phyloP scores from a whole-genome alignment of 2,888 invertebrate genomes.

The Lissocephala sabroskyi region DNA sequence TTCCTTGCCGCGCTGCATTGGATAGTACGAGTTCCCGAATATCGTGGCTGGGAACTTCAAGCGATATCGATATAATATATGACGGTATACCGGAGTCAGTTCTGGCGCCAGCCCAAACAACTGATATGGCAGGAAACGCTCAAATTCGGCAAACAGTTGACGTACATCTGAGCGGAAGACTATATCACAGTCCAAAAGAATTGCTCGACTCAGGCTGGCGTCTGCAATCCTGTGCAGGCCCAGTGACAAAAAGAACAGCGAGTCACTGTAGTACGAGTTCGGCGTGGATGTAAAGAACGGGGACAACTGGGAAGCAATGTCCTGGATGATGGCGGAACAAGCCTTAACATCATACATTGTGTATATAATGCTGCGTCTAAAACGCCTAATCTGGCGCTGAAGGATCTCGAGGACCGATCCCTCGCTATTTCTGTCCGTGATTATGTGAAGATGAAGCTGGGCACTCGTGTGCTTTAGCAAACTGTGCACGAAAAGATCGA shows the following conservation, averaged over 20 bases:
- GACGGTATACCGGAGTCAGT: slow-evolving; percentile 84
- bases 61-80: slow-evolving; percentile 81
- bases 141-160: slow-evolving; percentile 79
- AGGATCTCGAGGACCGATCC: slow-evolving; percentile 74
- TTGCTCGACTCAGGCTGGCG: slow-evolving; percentile 75
- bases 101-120: slow-evolving; percentile 83
- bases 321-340: slow-evolving; percentile 76
- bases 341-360: slow-evolving; percentile 78
- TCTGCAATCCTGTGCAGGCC: slow-evolving; percentile 82
- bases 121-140: slow-evolving; percentile 76
- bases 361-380: slow-evolving; percentile 73
- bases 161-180: slow-evolving; percentile 81
- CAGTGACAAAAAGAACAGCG: slow-evolving; percentile 84
- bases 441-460: slow-evolving; percentile 76
- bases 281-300: slow-evolving; percentile 81
- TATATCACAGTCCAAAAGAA: slow-evolving; percentile 85
- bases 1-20: slow-evolving; percentile 49
- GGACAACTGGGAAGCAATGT: slow-evolving; percentile 79
- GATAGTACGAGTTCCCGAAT: slow-evolving; percentile 74
- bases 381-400: slow-evolving; percentile 63
- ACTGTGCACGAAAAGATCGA: slow-evolving; percentile 69
- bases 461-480: slow-evolving; percentile 70
- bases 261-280: slow-evolving; percentile 82
- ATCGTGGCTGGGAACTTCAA: slow-evolving; percentile 76
- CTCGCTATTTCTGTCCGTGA: slow-evolving; percentile 77